A percentile compares a stretch with the other conserved stretches of the same genome.
Conservation (phyloP, 1,140 invertebrate species). For the Cherax destructor region DNA sequence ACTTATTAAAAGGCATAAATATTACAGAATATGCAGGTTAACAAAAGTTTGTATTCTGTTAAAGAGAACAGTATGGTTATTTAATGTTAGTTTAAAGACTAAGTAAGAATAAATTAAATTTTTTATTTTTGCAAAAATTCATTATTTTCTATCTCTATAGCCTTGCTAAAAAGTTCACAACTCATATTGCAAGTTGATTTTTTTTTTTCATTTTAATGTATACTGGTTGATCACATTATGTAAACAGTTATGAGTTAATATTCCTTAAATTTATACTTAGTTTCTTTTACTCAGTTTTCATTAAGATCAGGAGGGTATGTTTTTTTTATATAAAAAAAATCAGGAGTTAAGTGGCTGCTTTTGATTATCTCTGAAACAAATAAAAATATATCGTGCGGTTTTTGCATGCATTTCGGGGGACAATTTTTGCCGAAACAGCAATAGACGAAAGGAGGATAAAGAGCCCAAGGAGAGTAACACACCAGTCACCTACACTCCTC, state of each 20-base stretch:
- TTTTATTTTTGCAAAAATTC: too few species aligned
- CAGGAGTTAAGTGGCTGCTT: not conserved
- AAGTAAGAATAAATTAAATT: too few species aligned
- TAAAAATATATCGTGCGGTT: not conserved
- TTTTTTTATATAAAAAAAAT: not conserved
- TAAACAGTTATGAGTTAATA: too few species aligned
- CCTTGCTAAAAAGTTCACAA: too few species aligned
- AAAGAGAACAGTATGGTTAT: not conserved
- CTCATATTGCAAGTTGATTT: too few species aligned
- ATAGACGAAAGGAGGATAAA: not conserved
- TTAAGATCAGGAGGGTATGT: not conserved
- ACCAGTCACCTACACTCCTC: conserved; percentile 12
- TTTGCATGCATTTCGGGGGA: not conserved
- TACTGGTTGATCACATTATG: too few species aligned
- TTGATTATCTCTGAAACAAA: not conserved
- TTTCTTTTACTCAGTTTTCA: too few species aligned
- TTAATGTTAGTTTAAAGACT: too few species aligned
- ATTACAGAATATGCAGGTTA: not conserved
- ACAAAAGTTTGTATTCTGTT: not conserved
- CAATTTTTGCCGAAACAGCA: not conserved
- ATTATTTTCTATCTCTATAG: too few species aligned
- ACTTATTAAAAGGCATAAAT: not conserved
- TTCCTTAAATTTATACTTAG: too few species aligned
- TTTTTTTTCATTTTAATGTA: too few species aligned
- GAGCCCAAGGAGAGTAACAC: not conserved